Percentiles rank a stretch among this genome's conserved stretches.
phyloP scores from a whole-genome alignment of 2,888 invertebrate species.

The Gonocerus acuteangulatus region DNA sequence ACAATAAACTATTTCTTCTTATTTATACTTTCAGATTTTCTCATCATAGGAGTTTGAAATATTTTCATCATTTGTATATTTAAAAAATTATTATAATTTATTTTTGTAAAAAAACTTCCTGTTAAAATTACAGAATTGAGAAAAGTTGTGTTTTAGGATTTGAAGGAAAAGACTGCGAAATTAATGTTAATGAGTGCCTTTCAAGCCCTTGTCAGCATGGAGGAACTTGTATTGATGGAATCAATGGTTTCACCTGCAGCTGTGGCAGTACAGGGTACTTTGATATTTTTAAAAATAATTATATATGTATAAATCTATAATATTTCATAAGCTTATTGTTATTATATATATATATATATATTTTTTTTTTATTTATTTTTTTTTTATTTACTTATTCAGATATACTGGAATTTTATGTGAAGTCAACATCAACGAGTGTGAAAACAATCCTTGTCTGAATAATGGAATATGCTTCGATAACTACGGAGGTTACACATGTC shows the following conservation, averaged over 20 bases:
- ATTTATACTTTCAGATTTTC: too few relatives aligned
- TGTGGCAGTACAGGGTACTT: conserved; percentile 60
- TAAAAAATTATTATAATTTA: too few relatives aligned
- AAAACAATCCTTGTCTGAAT: conserved; percentile 59
- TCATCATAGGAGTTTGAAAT: too few relatives aligned
- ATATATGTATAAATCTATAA: background rate
- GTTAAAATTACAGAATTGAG: too few relatives aligned
- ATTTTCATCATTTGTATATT: too few relatives aligned
- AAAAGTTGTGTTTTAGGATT: too few relatives aligned
- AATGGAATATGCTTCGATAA: conserved; percentile 73
- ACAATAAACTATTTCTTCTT: too few relatives aligned
- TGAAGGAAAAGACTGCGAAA: conserved; percentile 80
- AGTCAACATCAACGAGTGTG: conserved; percentile 72
- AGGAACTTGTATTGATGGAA: conserved; percentile 86
- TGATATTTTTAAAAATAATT: conserved; percentile 10
- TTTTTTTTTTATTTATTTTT: background rate
- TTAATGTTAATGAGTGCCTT: conserved; percentile 52
- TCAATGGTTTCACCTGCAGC: conserved; percentile 75
- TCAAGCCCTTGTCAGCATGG: conserved; percentile 65
- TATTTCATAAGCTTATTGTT: background rate
- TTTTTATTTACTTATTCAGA: conserved; percentile 23
- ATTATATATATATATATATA: too few relatives aligned
- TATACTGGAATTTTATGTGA: conserved; percentile 54
- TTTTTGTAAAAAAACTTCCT: too few relatives aligned
- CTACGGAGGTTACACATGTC: conserved; percentile 71